Evolutionary conservation across 1,140 invertebrate genomes (phyloP).

Genomic region (Macrotrachela quadricornifera): DNA sequence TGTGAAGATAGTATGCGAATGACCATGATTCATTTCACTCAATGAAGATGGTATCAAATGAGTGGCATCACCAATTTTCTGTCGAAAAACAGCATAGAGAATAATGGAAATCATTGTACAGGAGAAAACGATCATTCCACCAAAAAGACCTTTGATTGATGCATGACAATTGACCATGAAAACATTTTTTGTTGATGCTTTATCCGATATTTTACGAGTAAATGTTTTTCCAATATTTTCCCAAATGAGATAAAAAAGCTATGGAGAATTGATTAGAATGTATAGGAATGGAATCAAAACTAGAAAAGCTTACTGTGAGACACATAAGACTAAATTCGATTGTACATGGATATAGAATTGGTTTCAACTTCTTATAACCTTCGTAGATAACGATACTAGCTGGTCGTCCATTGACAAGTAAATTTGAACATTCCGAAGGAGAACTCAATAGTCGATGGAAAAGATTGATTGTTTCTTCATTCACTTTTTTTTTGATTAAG

Average conservation of each 20-base stretch:
- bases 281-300: not conserved
- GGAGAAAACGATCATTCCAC: constrained; percentile 4
- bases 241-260: too few species aligned
- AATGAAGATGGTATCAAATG: too few species aligned
- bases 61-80: not conserved
- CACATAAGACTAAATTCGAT: constrained; percentile 80
- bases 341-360: constrained; percentile 81
- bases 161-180: constrained; percentile 6
- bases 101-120: constrained; percentile 7
- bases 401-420: too few species aligned
- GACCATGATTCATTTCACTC: too few species aligned
- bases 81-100: constrained; percentile 2
- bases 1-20: too few species aligned
- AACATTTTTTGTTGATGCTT: not conserved
- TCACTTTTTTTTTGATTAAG: too few species aligned
- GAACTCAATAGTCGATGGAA: too few species aligned
- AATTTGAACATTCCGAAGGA: too few species aligned
- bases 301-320: not conserved
- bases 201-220: not conserved
- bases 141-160: constrained; percentile 4
- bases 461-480: too few species aligned
- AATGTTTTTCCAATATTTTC: not conserved
- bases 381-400: not conserved
- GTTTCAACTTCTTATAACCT: constrained; percentile 21
- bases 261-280: too few species aligned